phyloP scores from a whole-genome alignment of 2,797 vertebrate species.

The Chromis chromis region DNA sequence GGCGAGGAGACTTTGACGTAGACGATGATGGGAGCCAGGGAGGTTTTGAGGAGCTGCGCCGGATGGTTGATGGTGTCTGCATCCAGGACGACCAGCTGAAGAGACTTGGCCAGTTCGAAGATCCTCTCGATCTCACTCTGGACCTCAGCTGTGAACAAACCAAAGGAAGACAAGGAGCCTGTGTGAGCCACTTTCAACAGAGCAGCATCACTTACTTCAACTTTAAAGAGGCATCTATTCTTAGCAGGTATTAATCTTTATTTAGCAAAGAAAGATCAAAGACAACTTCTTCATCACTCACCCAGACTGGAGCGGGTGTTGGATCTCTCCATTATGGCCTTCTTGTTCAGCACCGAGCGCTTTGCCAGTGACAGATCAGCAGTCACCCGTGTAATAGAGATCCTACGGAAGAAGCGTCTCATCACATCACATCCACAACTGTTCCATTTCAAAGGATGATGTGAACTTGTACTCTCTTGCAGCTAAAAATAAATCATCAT shows the following conservation, averaged over 20 bases:
- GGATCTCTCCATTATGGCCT: slow-evolving; percentile 95
- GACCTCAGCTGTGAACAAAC: slow-evolving; percentile 88
- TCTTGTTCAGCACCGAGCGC: slow-evolving; percentile 95
- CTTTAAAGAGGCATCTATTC: slow-evolving; percentile 49
- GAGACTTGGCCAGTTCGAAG: slow-evolving; percentile 95
- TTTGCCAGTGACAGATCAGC: slow-evolving; percentile 97
- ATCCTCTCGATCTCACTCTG: slow-evolving; percentile 98
- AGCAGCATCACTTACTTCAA: slow-evolving; percentile 16
- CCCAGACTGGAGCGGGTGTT: slow-evolving; percentile 95
- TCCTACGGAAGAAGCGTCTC: slow-evolving; percentile 82
- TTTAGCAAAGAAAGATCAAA: slow-evolving; percentile 50
- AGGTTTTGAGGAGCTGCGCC: slow-evolving; percentile 94
- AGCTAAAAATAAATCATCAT: slow-evolving; percentile 70
- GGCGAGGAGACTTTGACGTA: slow-evolving; percentile 98
- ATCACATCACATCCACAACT: slow-evolving; percentile 69
- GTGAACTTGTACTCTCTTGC: slow-evolving; percentile 43
- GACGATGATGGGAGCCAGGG: slow-evolving; percentile 94
- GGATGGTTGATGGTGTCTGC: slow-evolving; percentile 98
- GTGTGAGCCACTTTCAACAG: neutral
- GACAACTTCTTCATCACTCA: slow-evolving; percentile 75
- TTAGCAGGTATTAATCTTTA: slow-evolving; percentile 57
- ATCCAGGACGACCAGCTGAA: slow-evolving; percentile 94
- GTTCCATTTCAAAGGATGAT: slow-evolving; percentile 61
- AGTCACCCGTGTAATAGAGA: slow-evolving; percentile 96
- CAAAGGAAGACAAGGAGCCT: slow-evolving; percentile 16